Percentiles rank a stretch among this genome's conserved stretches.
Conservation (phyloP, 2,113 vertebrate genomes). For the Oncorhynchus gorbuscha region DNA sequence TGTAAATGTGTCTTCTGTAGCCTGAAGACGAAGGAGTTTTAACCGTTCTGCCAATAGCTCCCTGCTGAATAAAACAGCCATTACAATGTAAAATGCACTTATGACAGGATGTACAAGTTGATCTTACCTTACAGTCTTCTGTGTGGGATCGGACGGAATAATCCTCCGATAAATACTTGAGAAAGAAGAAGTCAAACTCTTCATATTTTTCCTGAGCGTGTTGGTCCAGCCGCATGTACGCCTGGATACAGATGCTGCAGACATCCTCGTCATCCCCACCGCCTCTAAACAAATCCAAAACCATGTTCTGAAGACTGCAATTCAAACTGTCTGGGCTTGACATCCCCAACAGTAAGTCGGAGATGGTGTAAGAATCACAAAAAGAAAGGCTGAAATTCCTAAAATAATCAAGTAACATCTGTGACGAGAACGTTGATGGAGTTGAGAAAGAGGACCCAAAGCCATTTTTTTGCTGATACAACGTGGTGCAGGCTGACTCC, state of each 20-base stretch:
- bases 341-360: conserved; percentile 84
- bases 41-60: too few relatives aligned
- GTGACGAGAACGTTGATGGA: conserved; percentile 72
- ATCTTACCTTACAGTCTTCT: conserved; percentile 82
- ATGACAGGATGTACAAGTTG: neutral
- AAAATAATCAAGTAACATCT: conserved; percentile 81
- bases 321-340: conserved; percentile 81
- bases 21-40: too few relatives aligned
- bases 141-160: conserved; percentile 83
- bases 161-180: conserved; percentile 84
- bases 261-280: conserved; percentile 75
- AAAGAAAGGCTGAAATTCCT: conserved; percentile 84
- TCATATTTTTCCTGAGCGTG: conserved; percentile 92
- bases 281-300: conserved; percentile 75
- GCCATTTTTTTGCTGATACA: conserved; percentile 70
- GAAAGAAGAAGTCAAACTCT: conserved; percentile 84
- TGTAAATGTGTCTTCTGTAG: too few relatives aligned
- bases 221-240: conserved; percentile 84
- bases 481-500: conserved; percentile 73
- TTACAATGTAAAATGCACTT: too few relatives aligned
- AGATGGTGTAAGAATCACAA: conserved; percentile 82
- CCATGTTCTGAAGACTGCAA: conserved; percentile 80
- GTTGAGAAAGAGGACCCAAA: conserved; percentile 53
- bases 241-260: conserved; percentile 81
- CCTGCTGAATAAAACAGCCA: conserved; percentile 1